Conservation (phyloP, 2,888 invertebrate genomes). For the Iphiclides podalirius region DNA sequence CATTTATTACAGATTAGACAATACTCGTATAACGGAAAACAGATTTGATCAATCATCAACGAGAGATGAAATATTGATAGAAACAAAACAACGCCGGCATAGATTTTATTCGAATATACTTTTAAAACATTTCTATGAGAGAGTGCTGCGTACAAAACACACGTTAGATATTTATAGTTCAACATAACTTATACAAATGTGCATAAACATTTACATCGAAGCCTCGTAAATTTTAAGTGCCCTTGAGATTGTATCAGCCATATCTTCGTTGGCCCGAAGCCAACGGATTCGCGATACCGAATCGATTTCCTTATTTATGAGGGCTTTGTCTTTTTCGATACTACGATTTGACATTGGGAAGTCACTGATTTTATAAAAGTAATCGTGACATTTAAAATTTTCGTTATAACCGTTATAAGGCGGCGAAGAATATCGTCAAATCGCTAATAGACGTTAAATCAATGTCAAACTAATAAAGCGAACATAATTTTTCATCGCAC, state of each 20-base stretch:
- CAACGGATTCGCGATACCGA: conserved; percentile 54
- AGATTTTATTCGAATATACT: too few relatives aligned
- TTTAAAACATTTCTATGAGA: conserved; percentile 1
- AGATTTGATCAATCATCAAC: background rate
- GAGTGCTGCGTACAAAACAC: background rate
- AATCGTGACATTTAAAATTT: background rate
- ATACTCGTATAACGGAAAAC: background rate
- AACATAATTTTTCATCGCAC: too few relatives aligned
- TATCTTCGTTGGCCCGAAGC: conserved; percentile 54
- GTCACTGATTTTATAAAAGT: conserved; percentile 7
- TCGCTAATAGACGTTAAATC: background rate
- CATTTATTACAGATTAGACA: background rate
- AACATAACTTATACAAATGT: conserved; percentile 25
- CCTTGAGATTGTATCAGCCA: conserved; percentile 56
- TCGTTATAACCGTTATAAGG: too few relatives aligned
- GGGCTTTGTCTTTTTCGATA: conserved; percentile 16
- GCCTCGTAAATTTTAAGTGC: conserved; percentile 48
- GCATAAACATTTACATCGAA: conserved; percentile 40
- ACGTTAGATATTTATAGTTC: conserved; percentile 15
- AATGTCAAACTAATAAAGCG: too few relatives aligned
- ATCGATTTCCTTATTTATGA: conserved; percentile 48
- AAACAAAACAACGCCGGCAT: background rate
- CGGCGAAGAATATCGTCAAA: background rate
- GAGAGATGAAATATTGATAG: background rate
- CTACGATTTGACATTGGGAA: conserved; percentile 20